A percentile compares a stretch with the other conserved stretches of the same genome.
These are phyloP conservation scores for Podargus strigoides DNA, from an alignment of 2,797 vertebrate genomes.

Conservation along the genomic window DNA sequence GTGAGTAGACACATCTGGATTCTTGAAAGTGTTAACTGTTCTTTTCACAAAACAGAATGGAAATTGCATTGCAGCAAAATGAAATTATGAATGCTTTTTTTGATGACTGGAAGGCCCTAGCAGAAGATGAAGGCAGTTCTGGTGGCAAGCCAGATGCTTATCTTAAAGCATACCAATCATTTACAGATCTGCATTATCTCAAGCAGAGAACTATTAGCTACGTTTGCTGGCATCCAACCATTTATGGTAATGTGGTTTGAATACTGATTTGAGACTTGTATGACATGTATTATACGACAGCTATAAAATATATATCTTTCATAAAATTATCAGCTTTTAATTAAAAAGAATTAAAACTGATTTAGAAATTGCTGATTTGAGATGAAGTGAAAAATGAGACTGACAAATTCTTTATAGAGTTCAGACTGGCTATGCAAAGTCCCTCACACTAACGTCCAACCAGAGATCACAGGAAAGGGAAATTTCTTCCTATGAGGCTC, in stretches of 20 bases:
- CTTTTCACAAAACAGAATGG: slow-evolving; percentile 74
- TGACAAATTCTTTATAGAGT: neutral
- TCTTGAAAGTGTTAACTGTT: neutral
- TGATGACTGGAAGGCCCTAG: slow-evolving; percentile 83
- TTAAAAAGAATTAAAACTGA: neutral
- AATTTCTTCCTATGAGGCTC: neutral
- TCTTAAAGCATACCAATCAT: slow-evolving; percentile 82
- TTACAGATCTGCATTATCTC: slow-evolving; percentile 78
- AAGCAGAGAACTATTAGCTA: slow-evolving; percentile 84
- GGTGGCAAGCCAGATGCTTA: slow-evolving; percentile 71
- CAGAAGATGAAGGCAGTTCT: slow-evolving; percentile 72
- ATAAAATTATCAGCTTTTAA: neutral
- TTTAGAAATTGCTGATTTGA: neutral
- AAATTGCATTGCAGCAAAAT: slow-evolving; percentile 86
- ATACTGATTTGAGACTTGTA: neutral
- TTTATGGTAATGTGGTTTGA: slow-evolving; percentile 78
- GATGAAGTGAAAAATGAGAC: neutral
- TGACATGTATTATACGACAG: neutral
- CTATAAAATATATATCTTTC: neutral
- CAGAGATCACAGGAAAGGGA: neutral
- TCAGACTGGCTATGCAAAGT: neutral
- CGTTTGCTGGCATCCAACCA: slow-evolving; percentile 86
- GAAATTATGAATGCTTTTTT: slow-evolving; percentile 83
- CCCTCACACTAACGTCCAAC: neutral
- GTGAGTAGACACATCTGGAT: neutral